These are phyloP conservation scores for Aphyosemion australe DNA, from an alignment of 2,113 vertebrate species.

Conservation along the genomic window DNA sequence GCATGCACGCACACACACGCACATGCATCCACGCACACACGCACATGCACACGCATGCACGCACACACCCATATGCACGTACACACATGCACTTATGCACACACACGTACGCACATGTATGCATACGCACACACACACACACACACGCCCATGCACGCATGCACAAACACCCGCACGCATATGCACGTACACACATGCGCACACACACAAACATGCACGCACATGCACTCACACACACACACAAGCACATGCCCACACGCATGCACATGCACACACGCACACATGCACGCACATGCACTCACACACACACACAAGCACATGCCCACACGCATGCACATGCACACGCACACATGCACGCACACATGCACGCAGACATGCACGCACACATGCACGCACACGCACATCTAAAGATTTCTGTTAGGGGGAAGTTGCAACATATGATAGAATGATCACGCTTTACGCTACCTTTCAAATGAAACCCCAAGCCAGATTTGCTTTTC, in stretches of 20 bases:
- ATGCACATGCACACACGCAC: neutral
- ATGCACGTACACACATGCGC: neutral
- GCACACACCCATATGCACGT: neutral
- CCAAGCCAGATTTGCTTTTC: no score
- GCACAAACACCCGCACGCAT: neutral
- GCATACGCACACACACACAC: slow-evolving; percentile 55
- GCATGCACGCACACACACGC: neutral
- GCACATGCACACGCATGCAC: no score
- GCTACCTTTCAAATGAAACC: neutral
- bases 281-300: neutral
- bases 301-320: neutral
- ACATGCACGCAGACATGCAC: neutral
- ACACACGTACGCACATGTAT: no score
- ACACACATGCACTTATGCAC: neutral
- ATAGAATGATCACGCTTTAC: no score
- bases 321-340: slow-evolving; percentile 15
- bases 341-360: neutral
- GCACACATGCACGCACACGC: neutral
- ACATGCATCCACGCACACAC: no score
- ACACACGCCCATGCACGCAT: slow-evolving; percentile 9
- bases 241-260: no score
- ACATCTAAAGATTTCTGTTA: neutral
- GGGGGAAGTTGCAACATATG: no score
- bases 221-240: neutral
- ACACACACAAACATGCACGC: no score